Percentiles rank a stretch among this genome's conserved stretches.
Evolutionary conservation across 1,140 invertebrate genomes (phyloP).

Genomic region (Phortica variegata): DNA sequence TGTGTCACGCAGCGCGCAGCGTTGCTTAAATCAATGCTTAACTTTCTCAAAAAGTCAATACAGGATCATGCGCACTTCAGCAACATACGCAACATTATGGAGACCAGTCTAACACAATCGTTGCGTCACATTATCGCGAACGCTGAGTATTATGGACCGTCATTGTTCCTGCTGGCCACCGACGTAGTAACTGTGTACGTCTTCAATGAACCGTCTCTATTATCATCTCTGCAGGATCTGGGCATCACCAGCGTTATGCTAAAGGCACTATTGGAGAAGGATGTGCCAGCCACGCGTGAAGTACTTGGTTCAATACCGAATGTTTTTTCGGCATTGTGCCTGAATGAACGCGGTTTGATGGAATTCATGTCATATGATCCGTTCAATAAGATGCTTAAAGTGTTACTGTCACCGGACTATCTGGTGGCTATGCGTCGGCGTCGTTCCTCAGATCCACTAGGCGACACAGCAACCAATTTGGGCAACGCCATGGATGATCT

Average conservation of each 20-base stretch:
- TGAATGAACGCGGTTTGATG: slow-evolving; percentile 80
- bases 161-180: slow-evolving; percentile 84
- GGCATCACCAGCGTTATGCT: slow-evolving; percentile 88
- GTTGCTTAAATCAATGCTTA: slow-evolving; percentile 84
- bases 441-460: slow-evolving; percentile 78
- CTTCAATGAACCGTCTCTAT: slow-evolving; percentile 87
- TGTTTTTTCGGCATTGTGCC: slow-evolving; percentile 87
- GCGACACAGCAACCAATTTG: slow-evolving; percentile 86
- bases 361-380: slow-evolving; percentile 81
- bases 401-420: slow-evolving; percentile 80
- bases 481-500: slow-evolving; percentile 92
- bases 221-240: slow-evolving; percentile 84
- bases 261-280: slow-evolving; percentile 83
- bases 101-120: slow-evolving; percentile 79
- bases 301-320: slow-evolving; percentile 87
- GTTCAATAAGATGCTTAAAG: slow-evolving; percentile 83
- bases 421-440: slow-evolving; percentile 82
- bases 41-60: slow-evolving; percentile 87
- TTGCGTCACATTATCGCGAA: slow-evolving; percentile 90
- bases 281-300: slow-evolving; percentile 86
- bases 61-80: slow-evolving; percentile 79
- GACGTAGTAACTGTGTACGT: slow-evolving; percentile 92
- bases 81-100: slow-evolving; percentile 88
- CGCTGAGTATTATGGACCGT: slow-evolving; percentile 89
- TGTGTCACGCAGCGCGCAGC: slow-evolving; percentile 85